Base-by-base conservation (phyloP, 2,888 invertebrate genomes). In the Poecilobothrus nobilitatus region DNA sequence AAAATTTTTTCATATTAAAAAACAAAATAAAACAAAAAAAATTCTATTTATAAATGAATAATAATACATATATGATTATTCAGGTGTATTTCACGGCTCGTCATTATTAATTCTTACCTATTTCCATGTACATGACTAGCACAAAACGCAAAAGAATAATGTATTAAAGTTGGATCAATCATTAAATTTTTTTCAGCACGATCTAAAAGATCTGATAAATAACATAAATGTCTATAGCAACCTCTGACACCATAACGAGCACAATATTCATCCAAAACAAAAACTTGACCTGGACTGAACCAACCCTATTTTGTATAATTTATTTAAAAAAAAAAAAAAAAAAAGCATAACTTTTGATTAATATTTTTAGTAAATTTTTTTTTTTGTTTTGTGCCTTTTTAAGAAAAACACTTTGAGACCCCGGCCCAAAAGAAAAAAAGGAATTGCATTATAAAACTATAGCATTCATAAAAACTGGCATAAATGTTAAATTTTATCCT, bases 271-370 rank as follows among this genome's bases (percentile, higher is more conserved):
- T 99, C 99, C 75, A 99, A 84, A 15, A 97, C 97, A 83, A 98
- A 99, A 68, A 98, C 92, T 86, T 99, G 99, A 1, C 98, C 98
- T 0, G 99, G 98, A 76, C 97, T 97, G 83, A 99, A 98, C 99
- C 99, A 99, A 74, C 99, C 99, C 95, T 95, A 68, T 37, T 69
- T 66, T 68, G 63, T 71, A 21, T 70, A 67, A 69, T 65, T 68
- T 68, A 67, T 53, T 69, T 68, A 63, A 33, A 27, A 27, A 27
- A 27, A 27, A 27, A n/a, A n/a, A 71, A 53, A n/a, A n/a, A n/a
- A n/a, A n/a, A n/a, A n/a, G n/a, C 33, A 27, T 22, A 18, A 65
- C 33, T 9, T 8, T 8, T 22, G 65, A 22, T 9, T 1, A n/a
- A 63, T n/a, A 21, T 12, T 7, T n/a, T 22, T 10, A 64, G n/a